These are phyloP conservation scores for Cotesia congregata DNA, from an alignment of 2,888 invertebrate genomes.

Conservation along the genomic window DNA sequence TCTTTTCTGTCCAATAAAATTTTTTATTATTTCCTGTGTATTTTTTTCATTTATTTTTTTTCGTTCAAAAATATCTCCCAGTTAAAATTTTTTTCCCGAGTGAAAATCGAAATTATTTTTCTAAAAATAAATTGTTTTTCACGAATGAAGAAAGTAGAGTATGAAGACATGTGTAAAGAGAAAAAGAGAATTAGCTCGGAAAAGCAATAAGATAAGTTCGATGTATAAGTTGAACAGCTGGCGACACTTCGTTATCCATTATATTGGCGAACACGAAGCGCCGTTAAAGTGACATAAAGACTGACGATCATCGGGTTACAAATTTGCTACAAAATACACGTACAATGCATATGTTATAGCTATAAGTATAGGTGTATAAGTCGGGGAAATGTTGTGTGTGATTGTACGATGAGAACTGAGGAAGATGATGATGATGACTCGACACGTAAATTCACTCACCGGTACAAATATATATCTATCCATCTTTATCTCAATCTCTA, in stretches of 20 bases:
- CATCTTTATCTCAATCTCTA: constrained; percentile 49
- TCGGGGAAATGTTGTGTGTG: background rate
- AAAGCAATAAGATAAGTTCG: constrained; percentile 47
- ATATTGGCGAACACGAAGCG: constrained; percentile 56
- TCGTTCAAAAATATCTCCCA: too few species aligned
- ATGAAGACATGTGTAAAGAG: constrained; percentile 17
- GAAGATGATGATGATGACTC: constrained; percentile 39
- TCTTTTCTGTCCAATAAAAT: too few species aligned
- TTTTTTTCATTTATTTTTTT: too few species aligned
- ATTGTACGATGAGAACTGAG: background rate
- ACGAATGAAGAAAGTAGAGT: background rate
- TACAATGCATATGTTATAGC: background rate
- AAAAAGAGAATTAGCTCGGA: constrained; percentile 19
- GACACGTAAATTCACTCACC: constrained; percentile 51
- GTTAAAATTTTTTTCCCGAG: too few species aligned
- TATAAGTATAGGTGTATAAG: background rate
- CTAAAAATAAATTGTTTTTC: too few species aligned
- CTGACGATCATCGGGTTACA: constrained; percentile 54
- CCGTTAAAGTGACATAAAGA: constrained; percentile 57
- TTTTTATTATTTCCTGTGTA: too few species aligned
- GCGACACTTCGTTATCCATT: constrained; percentile 58
- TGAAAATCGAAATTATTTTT: too few species aligned
- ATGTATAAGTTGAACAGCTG: constrained; percentile 55
- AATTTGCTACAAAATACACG: constrained; percentile 6
- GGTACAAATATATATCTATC: constrained; percentile 46